These are phyloP conservation scores for Drosophila austrosaltans DNA, from an alignment of 2,888 invertebrate species.

Conservation along the genomic window DNA sequence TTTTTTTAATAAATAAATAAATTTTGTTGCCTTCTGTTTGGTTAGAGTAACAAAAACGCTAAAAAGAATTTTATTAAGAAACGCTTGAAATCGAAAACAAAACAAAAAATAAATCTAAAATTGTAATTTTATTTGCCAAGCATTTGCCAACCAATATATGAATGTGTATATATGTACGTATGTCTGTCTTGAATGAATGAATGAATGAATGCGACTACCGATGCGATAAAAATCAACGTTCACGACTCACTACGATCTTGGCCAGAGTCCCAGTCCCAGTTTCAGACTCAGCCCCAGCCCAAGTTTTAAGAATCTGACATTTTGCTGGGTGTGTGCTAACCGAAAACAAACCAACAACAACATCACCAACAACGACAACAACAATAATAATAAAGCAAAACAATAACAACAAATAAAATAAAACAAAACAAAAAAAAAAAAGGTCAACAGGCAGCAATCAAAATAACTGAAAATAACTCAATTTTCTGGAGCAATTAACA, in stretches of 20 bases:
- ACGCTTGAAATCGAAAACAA: slow-evolving; percentile 46
- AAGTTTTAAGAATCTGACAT: slow-evolving; percentile 54
- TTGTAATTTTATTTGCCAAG: slow-evolving; percentile 71
- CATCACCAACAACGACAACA: neutral
- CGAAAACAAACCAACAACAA: slow-evolving; percentile 11
- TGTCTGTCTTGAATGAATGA: slow-evolving; percentile 28
- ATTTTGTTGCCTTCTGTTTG: neutral
- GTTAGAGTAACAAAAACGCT: slow-evolving; percentile 12
- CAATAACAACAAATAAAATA: slow-evolving; percentile 1
- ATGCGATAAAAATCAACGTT: slow-evolving; percentile 67
- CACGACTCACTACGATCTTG: slow-evolving; percentile 63
- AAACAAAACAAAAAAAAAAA: slow-evolving; percentile 40
- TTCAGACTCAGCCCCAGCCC: slow-evolving; percentile 27
- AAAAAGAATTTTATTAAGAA: slow-evolving; percentile 30
- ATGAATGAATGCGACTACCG: slow-evolving; percentile 37
- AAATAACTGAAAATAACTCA: slow-evolving; percentile 75
- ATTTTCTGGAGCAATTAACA: slow-evolving; percentile 77
- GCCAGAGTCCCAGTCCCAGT: slow-evolving; percentile 53
- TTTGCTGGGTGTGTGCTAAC: slow-evolving; percentile 66
- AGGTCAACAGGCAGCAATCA: slow-evolving; percentile 76
- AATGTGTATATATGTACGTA: slow-evolving; percentile 35
- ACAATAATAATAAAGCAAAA: neutral
- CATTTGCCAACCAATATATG: slow-evolving; percentile 50
- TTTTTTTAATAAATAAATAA: neutral
- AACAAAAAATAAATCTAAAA: slow-evolving; percentile 64